These are phyloP conservation scores for Chroicocephalus ridibundus DNA, from an alignment of 2,113 vertebrate genomes.

Conservation along the genomic window DNA sequence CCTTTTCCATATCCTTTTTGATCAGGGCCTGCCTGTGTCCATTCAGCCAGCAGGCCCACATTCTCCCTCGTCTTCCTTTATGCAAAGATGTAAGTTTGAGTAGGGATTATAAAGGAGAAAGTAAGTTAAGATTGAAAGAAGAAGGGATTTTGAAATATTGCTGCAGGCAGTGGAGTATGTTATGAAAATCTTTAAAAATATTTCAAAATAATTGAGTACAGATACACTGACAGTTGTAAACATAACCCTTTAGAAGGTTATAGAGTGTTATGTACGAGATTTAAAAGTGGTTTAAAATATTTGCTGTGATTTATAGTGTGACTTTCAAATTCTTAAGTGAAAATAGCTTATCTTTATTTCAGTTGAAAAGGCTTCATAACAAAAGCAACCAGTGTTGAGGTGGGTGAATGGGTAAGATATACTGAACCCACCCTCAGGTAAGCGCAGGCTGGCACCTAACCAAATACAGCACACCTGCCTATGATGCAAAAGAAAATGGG, in stretches of 20 bases:
- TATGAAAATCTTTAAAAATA: not conserved
- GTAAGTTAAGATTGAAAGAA: not conserved
- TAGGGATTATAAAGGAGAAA: not conserved
- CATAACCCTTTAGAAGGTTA: not conserved
- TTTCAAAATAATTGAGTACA: not conserved
- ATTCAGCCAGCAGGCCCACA: not conserved
- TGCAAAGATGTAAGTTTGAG: not conserved
- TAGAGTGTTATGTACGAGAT: not conserved
- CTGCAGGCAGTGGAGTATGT: not conserved
- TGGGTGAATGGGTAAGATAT: not conserved
- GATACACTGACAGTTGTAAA: not conserved
- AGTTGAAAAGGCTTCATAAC: not conserved
- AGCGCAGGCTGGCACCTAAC: not conserved
- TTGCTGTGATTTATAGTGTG: not conserved
- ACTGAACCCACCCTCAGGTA: not conserved
- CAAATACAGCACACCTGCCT: not conserved
- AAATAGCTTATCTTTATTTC: not conserved
- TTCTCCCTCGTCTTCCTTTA: not conserved
- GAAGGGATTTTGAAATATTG: not conserved
- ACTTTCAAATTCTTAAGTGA: not conserved
- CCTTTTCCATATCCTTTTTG: not conserved
- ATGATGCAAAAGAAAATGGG: not conserved
- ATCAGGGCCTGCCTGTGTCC: not conserved
- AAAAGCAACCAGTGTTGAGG: not conserved
- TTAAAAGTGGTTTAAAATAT: not conserved